Evolutionary conservation across 2,888 invertebrate genomes (phyloP), one percentile per base, ranked within the genome.

Genomic region (Ptycholaimellus sp.): DNA sequence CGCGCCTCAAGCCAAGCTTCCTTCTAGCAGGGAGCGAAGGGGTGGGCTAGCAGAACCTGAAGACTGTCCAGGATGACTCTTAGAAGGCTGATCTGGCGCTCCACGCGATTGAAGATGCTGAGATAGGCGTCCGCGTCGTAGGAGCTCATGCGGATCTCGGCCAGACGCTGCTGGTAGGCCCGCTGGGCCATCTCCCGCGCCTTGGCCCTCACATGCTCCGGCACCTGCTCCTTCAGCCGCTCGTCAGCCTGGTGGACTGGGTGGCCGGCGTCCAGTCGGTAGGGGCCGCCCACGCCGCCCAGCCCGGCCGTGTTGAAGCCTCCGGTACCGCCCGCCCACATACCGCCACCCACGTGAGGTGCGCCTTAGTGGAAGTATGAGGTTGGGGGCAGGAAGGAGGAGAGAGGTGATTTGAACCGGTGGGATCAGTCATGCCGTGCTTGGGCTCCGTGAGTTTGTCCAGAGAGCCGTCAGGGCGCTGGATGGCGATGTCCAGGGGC

Each of bases 231-330:
- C 54, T 87, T 93, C 53, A 83, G 83, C 46, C 70, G 75, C 39
- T 90, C 79, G 27, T 82, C 76, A 42, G 61, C 60, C 65, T 93
- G 90, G 59, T 81, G 76, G 2, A 90, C 85, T 42, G 74, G 72
- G 49, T 90, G 83, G 0, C 90, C 87, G 37, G 77, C 77, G 59
- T 90, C 90, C 13, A 93, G 65, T 1, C 90, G 66, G 62, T 82
- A 90, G 1, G 90, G 87, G 0, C 87, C 93, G 16, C 90, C 90
- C 60, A 81, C 80, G 2, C 90, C 90, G 9, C 90, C 90, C 29
- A 93, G 64, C 1, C 90, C 90, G 1, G 87, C 85, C 0, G 87
- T 90, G 57, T 85, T 83, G 38, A 83, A 58, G 18, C 67, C 67
- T 31, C 83, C 85, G 48, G 57, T 46, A 37, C 32, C 40, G 20